These are phyloP conservation scores for Drosophila kuntzei DNA, from an alignment of 2,888 invertebrate genomes.

Conservation along the genomic window DNA sequence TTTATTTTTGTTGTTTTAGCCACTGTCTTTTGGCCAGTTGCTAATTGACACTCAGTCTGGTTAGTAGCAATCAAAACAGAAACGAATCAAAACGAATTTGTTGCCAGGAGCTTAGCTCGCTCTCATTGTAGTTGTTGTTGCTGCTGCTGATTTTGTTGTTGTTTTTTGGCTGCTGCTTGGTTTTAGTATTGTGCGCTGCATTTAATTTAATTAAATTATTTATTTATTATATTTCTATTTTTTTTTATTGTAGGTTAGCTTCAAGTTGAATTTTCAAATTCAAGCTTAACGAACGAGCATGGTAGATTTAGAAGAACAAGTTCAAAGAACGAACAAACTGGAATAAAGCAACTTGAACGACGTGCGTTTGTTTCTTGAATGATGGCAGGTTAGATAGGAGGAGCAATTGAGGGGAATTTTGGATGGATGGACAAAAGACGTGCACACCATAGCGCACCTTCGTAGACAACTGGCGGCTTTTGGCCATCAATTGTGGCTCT, in stretches of 20 bases:
- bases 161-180: constrained; percentile 13
- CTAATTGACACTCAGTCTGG: constrained; percentile 67
- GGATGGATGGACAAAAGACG: constrained; percentile 44
- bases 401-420: constrained; percentile 11
- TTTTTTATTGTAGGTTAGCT: constrained; percentile 45
- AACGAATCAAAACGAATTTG: constrained; percentile 32
- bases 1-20: constrained; percentile 37
- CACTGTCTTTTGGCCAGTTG: constrained; percentile 51
- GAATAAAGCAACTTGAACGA: constrained; percentile 63
- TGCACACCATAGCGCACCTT: constrained; percentile 78
- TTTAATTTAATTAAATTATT: constrained; percentile 39
- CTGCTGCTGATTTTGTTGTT: constrained; percentile 33
- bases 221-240: not conserved
- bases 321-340: constrained; percentile 58
- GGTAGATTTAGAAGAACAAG: constrained; percentile 35
- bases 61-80: constrained; percentile 68
- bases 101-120: constrained; percentile 31
- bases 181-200: constrained; percentile 73
- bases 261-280: constrained; percentile 62
- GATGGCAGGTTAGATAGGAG: constrained; percentile 10
- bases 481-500: constrained; percentile 28
- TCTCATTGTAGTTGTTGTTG: constrained; percentile 11
- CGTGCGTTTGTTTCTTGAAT: constrained; percentile 40
- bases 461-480: constrained; percentile 48
- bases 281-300: constrained; percentile 58